Percentiles rank a stretch among this genome's conserved stretches.
phyloP scores from a whole-genome alignment of 2,113 vertebrate species.

The Boulengeromyrus knoepffleri region DNA sequence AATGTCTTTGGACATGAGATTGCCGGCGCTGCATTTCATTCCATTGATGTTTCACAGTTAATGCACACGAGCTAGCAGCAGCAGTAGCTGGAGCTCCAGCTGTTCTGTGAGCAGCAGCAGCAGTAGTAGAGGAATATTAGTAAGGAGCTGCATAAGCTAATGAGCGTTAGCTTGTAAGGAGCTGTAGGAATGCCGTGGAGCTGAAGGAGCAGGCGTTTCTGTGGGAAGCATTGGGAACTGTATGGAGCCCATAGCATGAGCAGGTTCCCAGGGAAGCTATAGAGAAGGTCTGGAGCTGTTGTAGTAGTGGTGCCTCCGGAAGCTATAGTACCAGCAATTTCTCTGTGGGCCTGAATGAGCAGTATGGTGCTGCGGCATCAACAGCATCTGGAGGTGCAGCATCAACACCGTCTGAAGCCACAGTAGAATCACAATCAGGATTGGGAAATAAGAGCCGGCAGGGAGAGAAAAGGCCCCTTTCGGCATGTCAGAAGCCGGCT shows the following conservation, averaged over 20 bases:
- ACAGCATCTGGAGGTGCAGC: neutral
- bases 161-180: neutral
- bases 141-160: neutral
- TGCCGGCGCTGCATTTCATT: neutral
- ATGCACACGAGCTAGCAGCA: neutral
- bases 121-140: neutral
- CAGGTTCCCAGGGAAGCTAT: neutral
- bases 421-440: neutral
- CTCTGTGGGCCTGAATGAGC: neutral
- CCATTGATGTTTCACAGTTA: neutral
- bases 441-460: neutral
- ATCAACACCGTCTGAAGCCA: neutral
- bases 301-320: neutral
- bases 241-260: neutral
- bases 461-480: neutral
- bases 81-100: neutral
- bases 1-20: neutral
- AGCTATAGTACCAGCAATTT: neutral
- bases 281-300: neutral
- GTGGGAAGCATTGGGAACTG: neutral
- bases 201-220: neutral
- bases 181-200: neutral
- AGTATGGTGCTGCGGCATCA: neutral
- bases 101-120: neutral
- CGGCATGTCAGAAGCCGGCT: neutral